Evolutionary conservation across 2,113 vertebrate species (phyloP), one percentile per base, ranked within the genome.

Genomic region (Pyxicephalus adspersus): DNA sequence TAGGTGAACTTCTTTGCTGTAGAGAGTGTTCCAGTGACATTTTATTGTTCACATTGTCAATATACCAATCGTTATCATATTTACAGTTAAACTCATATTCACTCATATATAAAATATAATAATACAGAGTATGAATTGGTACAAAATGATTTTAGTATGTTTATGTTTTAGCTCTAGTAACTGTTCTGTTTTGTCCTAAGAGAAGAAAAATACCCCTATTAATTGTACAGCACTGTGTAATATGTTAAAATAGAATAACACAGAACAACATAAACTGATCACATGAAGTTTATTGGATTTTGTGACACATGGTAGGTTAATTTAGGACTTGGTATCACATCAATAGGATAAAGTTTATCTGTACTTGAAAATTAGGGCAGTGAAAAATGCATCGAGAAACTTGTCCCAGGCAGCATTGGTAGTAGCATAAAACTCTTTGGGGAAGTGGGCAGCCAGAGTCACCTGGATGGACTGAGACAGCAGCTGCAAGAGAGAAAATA

Each of bases 351-450:
- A 61, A 54, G 19, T 5, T 88, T 92, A 95, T 87, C 93, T 90
- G 90, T 95, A 95, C 79, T 90, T 94, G 90, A 92, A 91, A 17
- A 89, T 87, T 88, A 95, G 90, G 80, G 89, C 87, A 0, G 13
- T 80, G 85, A 78, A 34, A 86, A 94, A 80, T 0, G 15, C 1
- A 0, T 79, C 64, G 19, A 95, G 5, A 88, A 94, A 94, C 90
- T 95, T 94, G 92, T 95, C 94, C 86, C 93, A 81, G 51, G 92
- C 89, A 60, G 93, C 88, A 0, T 94, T 91, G 8, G 86, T 80
- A 1, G 89, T 86, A 0, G 93, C 88, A 64, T 85, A 91, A 84
- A 95, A 90, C 0, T 73, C 7, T 0, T 0, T 0, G 0, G 88
- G 85, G 80, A 84, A 77, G 85, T 83, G 86, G 34, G 0, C 0